Evolutionary conservation across 2,888 invertebrate species (phyloP).

Genomic region (Ectobius pallidus): DNA sequence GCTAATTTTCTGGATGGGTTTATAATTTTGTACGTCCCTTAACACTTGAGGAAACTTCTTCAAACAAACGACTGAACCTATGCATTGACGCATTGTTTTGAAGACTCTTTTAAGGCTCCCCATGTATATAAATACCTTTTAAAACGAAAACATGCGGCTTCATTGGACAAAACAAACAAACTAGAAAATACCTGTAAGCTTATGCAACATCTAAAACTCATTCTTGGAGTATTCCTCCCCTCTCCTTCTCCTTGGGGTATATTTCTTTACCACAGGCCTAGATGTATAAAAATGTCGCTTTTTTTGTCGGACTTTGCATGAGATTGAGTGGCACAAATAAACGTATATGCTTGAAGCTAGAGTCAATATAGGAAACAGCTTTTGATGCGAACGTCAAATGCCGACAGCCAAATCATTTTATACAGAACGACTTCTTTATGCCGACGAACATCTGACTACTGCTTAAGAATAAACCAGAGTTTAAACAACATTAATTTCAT

Average conservation of each 20-base stretch:
- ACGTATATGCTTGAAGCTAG: not conserved
- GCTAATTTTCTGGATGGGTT: too few relatives aligned
- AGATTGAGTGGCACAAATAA: not conserved
- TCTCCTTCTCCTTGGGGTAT: not conserved
- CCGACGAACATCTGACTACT: too few relatives aligned
- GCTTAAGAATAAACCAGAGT: too few relatives aligned
- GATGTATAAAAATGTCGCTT: not conserved
- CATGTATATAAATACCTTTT: constrained; percentile 29
- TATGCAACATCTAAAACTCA: constrained; percentile 1
- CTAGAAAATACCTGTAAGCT: not conserved
- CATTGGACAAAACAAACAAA: constrained; percentile 16
- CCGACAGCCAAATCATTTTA: constrained; percentile 13
- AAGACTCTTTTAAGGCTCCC: constrained; percentile 12
- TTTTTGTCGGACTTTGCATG: not conserved
- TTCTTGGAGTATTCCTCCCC: not conserved
- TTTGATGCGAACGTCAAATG: constrained; percentile 2
- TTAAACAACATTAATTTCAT: too few relatives aligned
- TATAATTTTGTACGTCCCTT: constrained; percentile 18
- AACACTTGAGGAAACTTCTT: not conserved
- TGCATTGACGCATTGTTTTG: constrained; percentile 27
- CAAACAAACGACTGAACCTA: constrained; percentile 14
- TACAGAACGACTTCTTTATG: too few relatives aligned
- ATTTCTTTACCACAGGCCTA: not conserved
- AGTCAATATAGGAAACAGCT: constrained; percentile 33
- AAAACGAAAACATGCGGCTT: constrained; percentile 26